Evolutionary conservation across 1,140 invertebrate genomes (phyloP).

Genomic region (Dendrolimus kikuchii): DNA sequence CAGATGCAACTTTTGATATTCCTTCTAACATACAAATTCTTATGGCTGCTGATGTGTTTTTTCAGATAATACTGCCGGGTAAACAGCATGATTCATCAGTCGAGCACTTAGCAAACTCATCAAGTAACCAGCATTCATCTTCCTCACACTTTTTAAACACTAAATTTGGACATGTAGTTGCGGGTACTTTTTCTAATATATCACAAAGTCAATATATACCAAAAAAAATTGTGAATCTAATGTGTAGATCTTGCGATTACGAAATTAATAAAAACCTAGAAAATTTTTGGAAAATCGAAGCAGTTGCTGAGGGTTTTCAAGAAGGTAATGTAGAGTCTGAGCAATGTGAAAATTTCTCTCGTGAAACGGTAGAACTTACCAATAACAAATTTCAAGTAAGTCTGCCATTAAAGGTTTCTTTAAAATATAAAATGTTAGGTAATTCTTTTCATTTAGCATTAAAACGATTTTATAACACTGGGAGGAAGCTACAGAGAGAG

Average conservation of each 20-base stretch:
- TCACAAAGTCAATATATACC: constrained; percentile 4
- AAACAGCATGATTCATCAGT: too few species aligned
- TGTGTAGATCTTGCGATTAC: constrained; percentile 6
- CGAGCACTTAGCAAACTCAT: too few species aligned
- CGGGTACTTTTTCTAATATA: not conserved
- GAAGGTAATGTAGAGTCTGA: constrained; percentile 5
- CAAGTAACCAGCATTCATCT: too few species aligned
- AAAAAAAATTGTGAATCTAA: constrained; percentile 3
- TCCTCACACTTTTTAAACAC: constrained; percentile 8
- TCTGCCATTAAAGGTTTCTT: constrained; percentile 4
- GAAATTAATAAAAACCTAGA: constrained; percentile 10
- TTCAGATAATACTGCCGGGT: too few species aligned
- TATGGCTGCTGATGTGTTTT: too few species aligned
- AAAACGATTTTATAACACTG: constrained; percentile 9
- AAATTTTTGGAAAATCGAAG: constrained; percentile 13
- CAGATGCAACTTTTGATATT: too few species aligned
- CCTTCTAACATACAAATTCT: too few species aligned
- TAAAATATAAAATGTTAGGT: constrained; percentile 3
- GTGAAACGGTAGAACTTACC: constrained; percentile 7
- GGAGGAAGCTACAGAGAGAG: too few species aligned
- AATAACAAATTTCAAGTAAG: constrained; percentile 13
- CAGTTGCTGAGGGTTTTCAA: constrained; percentile 1
- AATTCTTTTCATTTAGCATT: constrained; percentile 12
- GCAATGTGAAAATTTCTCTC: constrained; percentile 8
- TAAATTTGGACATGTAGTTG: constrained; percentile 15